Evolutionary conservation across 2,113 vertebrate genomes (phyloP).

Genomic region (Peromyscus californicus): DNA sequence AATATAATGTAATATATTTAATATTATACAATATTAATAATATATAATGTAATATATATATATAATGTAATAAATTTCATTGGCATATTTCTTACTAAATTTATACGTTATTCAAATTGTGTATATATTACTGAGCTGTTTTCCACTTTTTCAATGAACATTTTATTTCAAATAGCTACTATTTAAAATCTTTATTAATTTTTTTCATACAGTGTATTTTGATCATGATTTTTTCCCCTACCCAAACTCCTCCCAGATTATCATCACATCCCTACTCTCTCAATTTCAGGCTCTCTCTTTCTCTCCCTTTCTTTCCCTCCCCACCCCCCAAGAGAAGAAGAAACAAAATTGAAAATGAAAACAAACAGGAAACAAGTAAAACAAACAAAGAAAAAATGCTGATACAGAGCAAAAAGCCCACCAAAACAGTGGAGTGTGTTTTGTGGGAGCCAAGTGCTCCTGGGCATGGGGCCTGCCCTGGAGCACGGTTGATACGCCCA

Average conservation of each 20-base stretch:
- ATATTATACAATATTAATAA: too few relatives aligned
- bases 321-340: not conserved
- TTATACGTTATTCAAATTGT: not conserved
- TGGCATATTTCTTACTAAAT: not conserved
- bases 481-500: too few relatives aligned
- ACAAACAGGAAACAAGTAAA: not conserved
- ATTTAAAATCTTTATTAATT: not conserved
- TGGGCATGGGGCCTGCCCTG: too few relatives aligned
- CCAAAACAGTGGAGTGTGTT: not conserved
- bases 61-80: not conserved
- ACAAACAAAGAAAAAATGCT: not conserved
- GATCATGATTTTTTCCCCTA: not conserved
- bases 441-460: not conserved
- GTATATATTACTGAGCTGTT: not conserved
- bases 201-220: not conserved
- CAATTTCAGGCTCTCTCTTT: not conserved
- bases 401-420: not conserved
- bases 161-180: not conserved
- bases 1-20: too few relatives aligned
- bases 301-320: not conserved
- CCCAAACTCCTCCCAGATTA: not conserved
- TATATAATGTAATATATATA: too few relatives aligned
- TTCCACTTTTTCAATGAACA: not conserved
- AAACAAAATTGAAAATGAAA: not conserved
- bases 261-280: not conserved